Evolutionary conservation across 2,888 invertebrate species (phyloP), one percentile per base, ranked within the genome.

Genomic region (Aleiodes alternator): DNA sequence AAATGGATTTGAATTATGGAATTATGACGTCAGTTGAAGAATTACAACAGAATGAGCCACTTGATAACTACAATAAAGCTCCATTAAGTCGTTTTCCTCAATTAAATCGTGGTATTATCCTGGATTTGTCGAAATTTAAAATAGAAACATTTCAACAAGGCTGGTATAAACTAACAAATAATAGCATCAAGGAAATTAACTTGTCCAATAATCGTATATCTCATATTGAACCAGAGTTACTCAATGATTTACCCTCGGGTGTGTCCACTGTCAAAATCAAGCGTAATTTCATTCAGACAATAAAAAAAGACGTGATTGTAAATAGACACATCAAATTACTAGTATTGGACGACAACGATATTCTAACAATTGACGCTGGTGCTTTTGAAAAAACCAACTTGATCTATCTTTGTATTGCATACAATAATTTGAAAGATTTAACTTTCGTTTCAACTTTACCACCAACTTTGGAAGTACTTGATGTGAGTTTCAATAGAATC

Each of bases 341-440:
- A 51, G 86, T 87, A 73, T 80, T 91, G 12, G 84, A 83, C 4
- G 81, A 83, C 51, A 91, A 91, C 77, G 76, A 80, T 6, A 86
- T 91, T 50, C 84, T 56, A 86, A 89, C n/a, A 89, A 91, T 14
- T 75, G 80, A 43, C 4, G 7, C 43, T 11, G 43, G 43, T 11
- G 43, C 43, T 43, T 43, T 43, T 11, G 43, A 43, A 9, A 86
- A 85, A 3, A 84, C 90, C 1, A 87, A 87, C 31, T 80, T 88
- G 23, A 70, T 69, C 9, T 9, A 7, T 8, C 43, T 86, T 4
- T 80, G 75, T 12, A 51, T 85, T 0, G 48, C 69, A 0, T 79
- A 72, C 0, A 86, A 85, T 74, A 76, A 76, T 3, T 68, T 86
- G 7, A 66, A 78, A 4, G 76, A 75, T 6, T 66, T 84, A 4